A percentile compares a stretch with the other conserved stretches of the same genome.
These are phyloP conservation scores for Rhopalosiphum nymphaeae DNA, from an alignment of 2,888 invertebrate species.

Conservation along the genomic window DNA sequence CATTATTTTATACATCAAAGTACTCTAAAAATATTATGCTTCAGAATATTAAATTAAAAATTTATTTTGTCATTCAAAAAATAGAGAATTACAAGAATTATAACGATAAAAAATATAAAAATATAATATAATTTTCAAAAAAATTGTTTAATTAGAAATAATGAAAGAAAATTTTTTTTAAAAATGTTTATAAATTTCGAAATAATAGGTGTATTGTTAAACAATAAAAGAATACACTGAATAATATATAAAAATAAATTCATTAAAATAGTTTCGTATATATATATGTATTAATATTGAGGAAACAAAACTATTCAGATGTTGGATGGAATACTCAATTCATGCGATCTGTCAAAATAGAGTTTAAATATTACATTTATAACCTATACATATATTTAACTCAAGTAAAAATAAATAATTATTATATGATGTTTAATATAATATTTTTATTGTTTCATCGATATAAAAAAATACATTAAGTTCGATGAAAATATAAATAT, in stretches of 20 bases:
- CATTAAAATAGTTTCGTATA: not conserved
- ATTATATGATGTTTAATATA: not conserved
- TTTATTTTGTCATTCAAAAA: too few species aligned
- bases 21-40: too few species aligned
- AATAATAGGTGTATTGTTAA: too few species aligned
- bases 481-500: not conserved
- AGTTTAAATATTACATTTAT: not conserved
- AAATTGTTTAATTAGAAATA: too few species aligned
- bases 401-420: not conserved
- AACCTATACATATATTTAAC: not conserved
- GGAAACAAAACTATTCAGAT: not conserved
- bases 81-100: too few species aligned
- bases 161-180: too few species aligned
- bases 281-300: not conserved
- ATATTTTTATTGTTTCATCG: not conserved
- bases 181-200: too few species aligned
- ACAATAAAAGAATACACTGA: not conserved
- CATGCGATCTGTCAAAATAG: not conserved
- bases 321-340: not conserved
- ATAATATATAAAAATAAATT: not conserved
- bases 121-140: too few species aligned
- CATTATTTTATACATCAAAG: too few species aligned
- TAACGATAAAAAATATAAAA: too few species aligned
- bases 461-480: not conserved
- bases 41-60: too few species aligned